phyloP scores from a whole-genome alignment of 1,140 invertebrate species.

The Chionoecetes opilio region DNA sequence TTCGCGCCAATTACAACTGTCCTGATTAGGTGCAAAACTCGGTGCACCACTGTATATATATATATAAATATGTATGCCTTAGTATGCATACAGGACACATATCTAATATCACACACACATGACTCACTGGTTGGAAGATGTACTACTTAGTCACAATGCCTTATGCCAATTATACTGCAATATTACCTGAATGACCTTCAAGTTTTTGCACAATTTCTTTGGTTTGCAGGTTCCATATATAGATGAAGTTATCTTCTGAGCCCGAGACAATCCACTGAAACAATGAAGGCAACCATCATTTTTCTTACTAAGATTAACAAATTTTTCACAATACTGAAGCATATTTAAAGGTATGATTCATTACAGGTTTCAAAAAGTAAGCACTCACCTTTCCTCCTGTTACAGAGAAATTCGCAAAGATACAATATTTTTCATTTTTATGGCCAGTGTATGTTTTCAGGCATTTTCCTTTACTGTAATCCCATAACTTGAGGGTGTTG shows the following conservation, averaged over 20 bases:
- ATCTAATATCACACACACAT: too few species aligned
- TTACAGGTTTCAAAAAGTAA: too few species aligned
- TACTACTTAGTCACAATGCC: too few species aligned
- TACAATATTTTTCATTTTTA: slow-evolving; percentile 99
- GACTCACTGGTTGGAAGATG: too few species aligned
- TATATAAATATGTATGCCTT: too few species aligned
- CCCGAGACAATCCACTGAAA: slow-evolving; percentile 99
- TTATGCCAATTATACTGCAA: slow-evolving; percentile 10
- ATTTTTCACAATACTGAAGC: too few species aligned
- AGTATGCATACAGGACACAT: too few species aligned
- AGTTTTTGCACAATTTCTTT: slow-evolving; percentile 99
- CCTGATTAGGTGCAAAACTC: too few species aligned
- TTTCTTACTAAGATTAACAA: not conserved
- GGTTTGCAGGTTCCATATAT: slow-evolving; percentile 99
- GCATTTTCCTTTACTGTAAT: slow-evolving; percentile 98
- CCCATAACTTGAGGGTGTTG: slow-evolving; percentile 99
- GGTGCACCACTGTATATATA: too few species aligned
- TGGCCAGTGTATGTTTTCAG: slow-evolving; percentile 99
- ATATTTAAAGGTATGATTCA: not conserved
- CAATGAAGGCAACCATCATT: slow-evolving; percentile 73
- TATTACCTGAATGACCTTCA: slow-evolving; percentile 94
- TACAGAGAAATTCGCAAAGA: slow-evolving; percentile 99
- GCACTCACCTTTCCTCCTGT: slow-evolving; percentile 96
- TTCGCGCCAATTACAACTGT: too few species aligned
- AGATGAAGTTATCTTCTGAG: slow-evolving; percentile 99